These are phyloP conservation scores for Butorides virescens DNA, from an alignment of 2,113 vertebrate genomes.

Conservation along the genomic window DNA sequence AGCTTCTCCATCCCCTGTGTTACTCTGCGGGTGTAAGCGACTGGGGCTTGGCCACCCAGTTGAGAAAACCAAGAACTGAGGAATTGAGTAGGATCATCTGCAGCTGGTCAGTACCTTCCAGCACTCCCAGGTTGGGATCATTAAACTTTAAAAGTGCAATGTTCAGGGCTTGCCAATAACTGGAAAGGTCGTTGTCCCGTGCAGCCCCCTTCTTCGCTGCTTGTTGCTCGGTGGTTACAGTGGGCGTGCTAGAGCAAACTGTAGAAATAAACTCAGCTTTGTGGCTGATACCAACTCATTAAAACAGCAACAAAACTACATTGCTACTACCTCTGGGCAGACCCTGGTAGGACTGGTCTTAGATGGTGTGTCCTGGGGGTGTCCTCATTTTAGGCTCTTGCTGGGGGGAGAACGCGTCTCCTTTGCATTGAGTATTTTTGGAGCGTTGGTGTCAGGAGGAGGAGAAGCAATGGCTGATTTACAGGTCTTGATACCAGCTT, in stretches of 20 bases:
- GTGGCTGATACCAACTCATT: not conserved
- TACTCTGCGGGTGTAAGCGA: not conserved
- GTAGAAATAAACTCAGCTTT: not conserved
- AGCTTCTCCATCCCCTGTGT: not conserved
- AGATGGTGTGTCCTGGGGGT: not conserved
- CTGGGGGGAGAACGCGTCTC: not conserved
- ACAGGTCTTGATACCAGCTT: not conserved
- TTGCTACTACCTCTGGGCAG: not conserved
- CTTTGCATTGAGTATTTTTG: not conserved
- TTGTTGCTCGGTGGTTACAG: fast-evolving
- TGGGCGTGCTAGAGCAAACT: not conserved
- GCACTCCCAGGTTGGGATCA: not conserved
- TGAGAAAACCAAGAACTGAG: not conserved
- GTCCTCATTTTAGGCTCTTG: too few relatives aligned
- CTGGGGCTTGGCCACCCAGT: not conserved
- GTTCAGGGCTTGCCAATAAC: not conserved
- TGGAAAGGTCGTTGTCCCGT: not conserved
- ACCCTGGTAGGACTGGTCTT: not conserved
- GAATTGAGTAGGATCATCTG: not conserved
- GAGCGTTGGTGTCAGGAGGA: not conserved
- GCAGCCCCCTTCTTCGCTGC: not conserved
- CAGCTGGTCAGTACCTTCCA: not conserved
- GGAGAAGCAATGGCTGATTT: not conserved
- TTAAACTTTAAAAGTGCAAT: not conserved
- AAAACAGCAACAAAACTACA: not conserved